Conservation (phyloP, 2,888 invertebrate genomes). For the Abrostola triplasia region DNA sequence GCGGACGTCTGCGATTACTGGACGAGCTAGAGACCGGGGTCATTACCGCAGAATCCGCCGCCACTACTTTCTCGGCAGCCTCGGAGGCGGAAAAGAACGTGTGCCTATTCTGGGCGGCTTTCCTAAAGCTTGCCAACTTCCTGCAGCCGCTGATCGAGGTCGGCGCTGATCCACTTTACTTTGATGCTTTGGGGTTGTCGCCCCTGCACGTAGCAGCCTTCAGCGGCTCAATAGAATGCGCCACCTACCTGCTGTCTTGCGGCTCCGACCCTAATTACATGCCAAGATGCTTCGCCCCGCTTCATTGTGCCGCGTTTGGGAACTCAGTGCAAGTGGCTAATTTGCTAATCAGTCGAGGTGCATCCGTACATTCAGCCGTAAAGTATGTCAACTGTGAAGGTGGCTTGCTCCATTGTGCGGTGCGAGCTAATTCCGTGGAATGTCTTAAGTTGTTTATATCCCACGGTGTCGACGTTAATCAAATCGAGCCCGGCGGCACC, state of each 20-base stretch:
- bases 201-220: slow-evolving; percentile 93
- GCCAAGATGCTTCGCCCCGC: slow-evolving; percentile 92
- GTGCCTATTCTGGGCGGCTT: slow-evolving; percentile 92
- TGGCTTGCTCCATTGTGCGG: slow-evolving; percentile 94
- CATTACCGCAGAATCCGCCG: slow-evolving; percentile 88
- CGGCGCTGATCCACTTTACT: slow-evolving; percentile 92
- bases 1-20: slow-evolving; percentile 90
- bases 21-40: slow-evolving; percentile 92
- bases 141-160: slow-evolving; percentile 89
- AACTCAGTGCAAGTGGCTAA: slow-evolving; percentile 94
- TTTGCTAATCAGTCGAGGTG: slow-evolving; percentile 92
- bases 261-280: slow-evolving; percentile 91
- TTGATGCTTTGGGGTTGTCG: slow-evolving; percentile 92
- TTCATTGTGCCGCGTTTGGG: slow-evolving; percentile 97
- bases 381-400: slow-evolving; percentile 91
- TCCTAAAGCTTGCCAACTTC: slow-evolving; percentile 91
- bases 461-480: slow-evolving; percentile 93
- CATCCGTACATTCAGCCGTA: slow-evolving; percentile 91
- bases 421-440: slow-evolving; percentile 94
- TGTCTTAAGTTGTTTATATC: slow-evolving; percentile 93
- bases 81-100: slow-evolving; percentile 91
- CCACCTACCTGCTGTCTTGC: slow-evolving; percentile 90
- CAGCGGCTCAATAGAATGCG: slow-evolving; percentile 92
- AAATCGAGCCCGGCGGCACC: slow-evolving; percentile 92
- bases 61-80: slow-evolving; percentile 86